Percentiles rank a stretch among this genome's conserved stretches.
Conservation (phyloP, 2,797 vertebrate genomes). For the Catostomus latipinnis region DNA sequence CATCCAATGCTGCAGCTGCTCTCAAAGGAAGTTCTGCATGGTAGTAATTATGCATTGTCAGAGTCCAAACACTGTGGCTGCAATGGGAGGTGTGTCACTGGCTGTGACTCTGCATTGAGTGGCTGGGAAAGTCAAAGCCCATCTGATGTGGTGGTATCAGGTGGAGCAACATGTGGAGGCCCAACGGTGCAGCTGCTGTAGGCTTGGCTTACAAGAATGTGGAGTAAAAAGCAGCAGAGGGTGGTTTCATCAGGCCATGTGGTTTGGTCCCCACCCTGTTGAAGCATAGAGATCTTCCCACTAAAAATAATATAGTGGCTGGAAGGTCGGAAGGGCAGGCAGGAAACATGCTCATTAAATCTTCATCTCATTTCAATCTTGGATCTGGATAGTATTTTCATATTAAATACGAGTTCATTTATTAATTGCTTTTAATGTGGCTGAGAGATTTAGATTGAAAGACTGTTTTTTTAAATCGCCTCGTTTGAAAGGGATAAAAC, state of each 20-base stretch:
- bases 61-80: constrained; percentile 21
- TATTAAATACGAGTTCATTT: constrained; percentile 15
- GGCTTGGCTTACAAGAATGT: constrained; percentile 45
- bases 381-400: constrained; percentile 29
- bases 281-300: constrained; percentile 19
- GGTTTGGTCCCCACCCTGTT: constrained; percentile 50
- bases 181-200: constrained; percentile 44
- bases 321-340: constrained; percentile 13
- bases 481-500: constrained; percentile 9
- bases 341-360: constrained; percentile 39
- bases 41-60: constrained; percentile 34
- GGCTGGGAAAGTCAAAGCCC: neutral
- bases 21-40: constrained; percentile 20
- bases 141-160: constrained; percentile 35
- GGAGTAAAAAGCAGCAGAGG: constrained; percentile 29
- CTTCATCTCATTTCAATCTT: constrained; percentile 3
- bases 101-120: constrained; percentile 35
- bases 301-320: constrained; percentile 50
- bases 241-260: constrained; percentile 40
- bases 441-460: constrained; percentile 11
- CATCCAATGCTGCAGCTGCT: constrained; percentile 38
- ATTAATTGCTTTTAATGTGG: constrained; percentile 45
- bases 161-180: constrained; percentile 48
- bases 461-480: constrained; percentile 22
- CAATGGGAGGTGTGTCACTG: constrained; percentile 16